Base-by-base conservation (phyloP, 2,797 vertebrate genomes). In the Eospalax fontanierii region DNA sequence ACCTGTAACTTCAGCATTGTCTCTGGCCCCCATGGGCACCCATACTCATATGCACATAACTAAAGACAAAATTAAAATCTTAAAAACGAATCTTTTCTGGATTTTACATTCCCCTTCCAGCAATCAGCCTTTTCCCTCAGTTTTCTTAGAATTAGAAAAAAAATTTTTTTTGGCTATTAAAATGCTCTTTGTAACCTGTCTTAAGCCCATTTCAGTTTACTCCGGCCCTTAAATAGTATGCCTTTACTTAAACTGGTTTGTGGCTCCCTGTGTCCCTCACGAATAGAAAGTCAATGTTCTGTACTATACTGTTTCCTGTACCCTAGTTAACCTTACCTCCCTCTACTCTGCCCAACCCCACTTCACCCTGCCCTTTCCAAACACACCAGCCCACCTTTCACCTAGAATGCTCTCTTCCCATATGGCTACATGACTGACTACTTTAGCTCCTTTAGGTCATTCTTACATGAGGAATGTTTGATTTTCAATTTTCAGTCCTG, bases 401-500 rank as follows among this genome's bases (percentile, higher is more conserved):
- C 26, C 46, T 78, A 66, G 24, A 95, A 84, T 71, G 38, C 10
- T 57, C 4, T 75, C 87, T 59, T 75, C 80, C 65, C 24, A 30
- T 7, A 40, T 2, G 80, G 33, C 43, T 38, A 59, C 2, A 61
- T 9, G 54, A 80, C 43, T 87, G 38, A 93, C 24, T 40, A 35
- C 4, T 6, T 94, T 88, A 74, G 4, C 10, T 88, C 63, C 73
- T 92, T 68, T 35, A 75, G 11, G 5, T n/a, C 57, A 59, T 90
- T 28, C 18, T 91, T 43, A 91, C 75, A 38, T 28, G 63, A 89
- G 7, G 21, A 59, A 35, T 90, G 61, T 18, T 33, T 35, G 73
- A 84, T 46, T 87, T 86, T 68, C 87, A 94, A 92, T 86, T 30
- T 82, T 43, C 18, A 91, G 59, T 80, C 38, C 40, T 80, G 16